Evolutionary conservation across 2,888 invertebrate genomes (phyloP).

Genomic region (Gortyna flavago): DNA sequence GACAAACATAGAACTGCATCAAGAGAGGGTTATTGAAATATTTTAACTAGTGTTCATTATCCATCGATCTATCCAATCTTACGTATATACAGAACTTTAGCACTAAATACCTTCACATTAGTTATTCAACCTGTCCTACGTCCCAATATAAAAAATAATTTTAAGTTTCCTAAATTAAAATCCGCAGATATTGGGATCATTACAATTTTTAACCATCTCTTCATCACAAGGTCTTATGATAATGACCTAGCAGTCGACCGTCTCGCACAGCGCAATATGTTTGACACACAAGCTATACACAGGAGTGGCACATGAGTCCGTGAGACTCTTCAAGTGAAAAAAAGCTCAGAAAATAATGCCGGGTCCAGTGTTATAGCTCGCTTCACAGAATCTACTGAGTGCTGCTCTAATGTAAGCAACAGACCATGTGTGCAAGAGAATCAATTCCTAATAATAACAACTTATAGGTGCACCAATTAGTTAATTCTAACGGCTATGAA

Average conservation of each 20-base stretch:
- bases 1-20: conserved; percentile 73
- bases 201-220: conserved; percentile 75
- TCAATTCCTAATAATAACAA: conserved; percentile 81
- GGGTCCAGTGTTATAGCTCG: conserved; percentile 64
- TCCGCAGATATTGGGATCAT: conserved; percentile 76
- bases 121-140: conserved; percentile 76
- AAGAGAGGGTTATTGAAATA: conserved; percentile 73
- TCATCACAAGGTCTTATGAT: conserved; percentile 74
- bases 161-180: conserved; percentile 83
- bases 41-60: conserved; percentile 65
- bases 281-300: conserved; percentile 60
- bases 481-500: conserved; percentile 78
- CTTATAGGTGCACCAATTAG: conserved; percentile 79
- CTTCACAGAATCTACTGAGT: conserved; percentile 65
- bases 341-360: conserved; percentile 51
- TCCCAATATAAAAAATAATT: conserved; percentile 84
- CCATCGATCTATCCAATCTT: conserved; percentile 75
- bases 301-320: conserved; percentile 40
- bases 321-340: conserved; percentile 10
- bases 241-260: conserved; percentile 63
- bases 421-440: conserved; percentile 77
- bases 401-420: conserved; percentile 65
- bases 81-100: conserved; percentile 86
- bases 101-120: conserved; percentile 77
- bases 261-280: conserved; percentile 60